Evolutionary conservation across 2,797 vertebrate species (phyloP).

Genomic region (Pseudomugil tenellus): DNA sequence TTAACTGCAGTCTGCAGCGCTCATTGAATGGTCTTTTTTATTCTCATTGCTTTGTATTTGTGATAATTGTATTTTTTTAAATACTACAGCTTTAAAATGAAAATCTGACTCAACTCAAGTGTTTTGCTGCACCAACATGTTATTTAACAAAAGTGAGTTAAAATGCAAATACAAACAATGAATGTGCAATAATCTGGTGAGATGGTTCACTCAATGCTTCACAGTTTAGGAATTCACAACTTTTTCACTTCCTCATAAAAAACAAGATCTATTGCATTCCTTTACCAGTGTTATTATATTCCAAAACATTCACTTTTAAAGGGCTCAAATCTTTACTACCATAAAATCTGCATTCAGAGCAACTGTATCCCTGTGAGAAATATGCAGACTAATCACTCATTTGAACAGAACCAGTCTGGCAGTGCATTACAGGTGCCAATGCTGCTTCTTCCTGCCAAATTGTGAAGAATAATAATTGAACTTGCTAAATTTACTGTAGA

Average conservation of each 20-base stretch:
- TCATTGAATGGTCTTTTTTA: conserved; percentile 5
- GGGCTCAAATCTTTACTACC: conserved; percentile 5
- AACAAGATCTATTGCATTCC: not conserved
- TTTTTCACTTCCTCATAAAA: not conserved
- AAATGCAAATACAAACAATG: not conserved
- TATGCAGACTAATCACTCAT: not conserved
- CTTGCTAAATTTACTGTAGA: not conserved
- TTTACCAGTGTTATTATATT: not conserved
- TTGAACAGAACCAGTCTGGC: not conserved
- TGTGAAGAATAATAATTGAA: not conserved
- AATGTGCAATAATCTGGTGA: not conserved
- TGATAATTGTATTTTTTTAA: not conserved
- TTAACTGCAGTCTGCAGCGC: conserved; percentile 27
- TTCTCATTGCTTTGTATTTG: conserved; percentile 11
- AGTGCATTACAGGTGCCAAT: not conserved
- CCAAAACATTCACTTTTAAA: not conserved
- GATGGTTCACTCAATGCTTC: not conserved
- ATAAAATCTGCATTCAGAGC: not conserved
- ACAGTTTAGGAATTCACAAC: not conserved
- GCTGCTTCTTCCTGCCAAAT: not conserved
- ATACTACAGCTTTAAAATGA: not conserved
- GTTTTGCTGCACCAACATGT: not conserved
- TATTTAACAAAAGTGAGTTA: not conserved
- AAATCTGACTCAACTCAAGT: not conserved
- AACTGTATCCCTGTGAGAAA: conserved; percentile 8